Evolutionary conservation across 2,113 vertebrate species (phyloP).

Genomic region (Saguinus imperator): DNA sequence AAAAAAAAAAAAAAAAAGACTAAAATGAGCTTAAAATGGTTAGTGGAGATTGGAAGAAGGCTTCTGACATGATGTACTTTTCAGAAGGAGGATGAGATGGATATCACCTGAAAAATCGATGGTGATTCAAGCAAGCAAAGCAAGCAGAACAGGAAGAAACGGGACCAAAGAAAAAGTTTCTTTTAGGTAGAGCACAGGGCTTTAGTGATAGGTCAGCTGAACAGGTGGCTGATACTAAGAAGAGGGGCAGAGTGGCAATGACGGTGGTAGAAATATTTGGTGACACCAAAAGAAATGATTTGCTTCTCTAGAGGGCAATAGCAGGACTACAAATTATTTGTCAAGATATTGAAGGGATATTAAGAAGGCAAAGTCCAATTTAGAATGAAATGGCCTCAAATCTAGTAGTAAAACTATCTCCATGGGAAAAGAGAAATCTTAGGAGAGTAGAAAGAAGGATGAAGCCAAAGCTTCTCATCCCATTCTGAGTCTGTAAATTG

Average conservation of each 20-base stretch:
- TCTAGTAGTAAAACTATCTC: neutral
- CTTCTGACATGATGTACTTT: neutral
- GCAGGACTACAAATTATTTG: neutral
- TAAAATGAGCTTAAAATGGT: neutral
- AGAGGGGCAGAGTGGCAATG: neutral
- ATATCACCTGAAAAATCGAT: neutral
- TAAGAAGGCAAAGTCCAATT: neutral
- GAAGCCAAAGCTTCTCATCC: neutral
- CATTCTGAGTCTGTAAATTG: neutral
- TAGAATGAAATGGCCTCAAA: neutral
- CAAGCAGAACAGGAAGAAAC: neutral
- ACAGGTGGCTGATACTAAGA: neutral
- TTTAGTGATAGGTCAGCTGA: neutral
- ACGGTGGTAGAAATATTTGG: neutral
- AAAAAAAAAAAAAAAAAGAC: neutral
- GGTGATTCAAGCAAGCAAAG: neutral
- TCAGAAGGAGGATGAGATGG: neutral
- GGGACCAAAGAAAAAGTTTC: neutral
- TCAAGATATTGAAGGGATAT: neutral
- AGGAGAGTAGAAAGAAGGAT: neutral
- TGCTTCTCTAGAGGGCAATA: neutral
- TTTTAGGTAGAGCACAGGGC: neutral
- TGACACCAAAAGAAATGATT: neutral
- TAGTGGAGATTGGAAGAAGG: neutral
- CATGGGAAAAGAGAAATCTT: neutral